Evolutionary conservation across 2,888 invertebrate genomes (phyloP), one percentile per base, ranked within the genome.

Genomic region (Ethmia dodecea): DNA sequence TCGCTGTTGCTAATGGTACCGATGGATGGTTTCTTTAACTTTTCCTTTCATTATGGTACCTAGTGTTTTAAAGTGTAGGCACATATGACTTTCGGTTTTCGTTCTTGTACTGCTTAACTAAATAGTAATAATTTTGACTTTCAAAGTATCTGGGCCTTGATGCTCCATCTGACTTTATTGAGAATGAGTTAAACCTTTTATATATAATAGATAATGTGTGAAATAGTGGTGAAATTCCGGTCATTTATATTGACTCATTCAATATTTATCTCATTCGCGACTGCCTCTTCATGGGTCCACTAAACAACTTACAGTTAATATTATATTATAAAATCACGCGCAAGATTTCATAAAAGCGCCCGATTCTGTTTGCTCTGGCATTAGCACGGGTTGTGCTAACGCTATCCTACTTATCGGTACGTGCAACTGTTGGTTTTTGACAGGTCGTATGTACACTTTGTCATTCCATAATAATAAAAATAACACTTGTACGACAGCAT

Each of bases 321-420:
- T 70, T 77, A 66, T 78, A 86, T 84, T 78, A 80, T 80, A 65
- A 79, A 73, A 83, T 83, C 83, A 86, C 84, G 83, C 55, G 69
- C 53, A 59, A 52, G 60, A 66, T 70, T 64, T 67, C 59, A 46
- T 61, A 61, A 57, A 53, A 57, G 52, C 49, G 42, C 54, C n/a
- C 40, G 58, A 80, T 76, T 73, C 43, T 78, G 63, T 83, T 83
- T 78, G 65, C 48, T 40, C 47, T 54, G 42, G 52, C 46, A 63
- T 83, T 83, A 81, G 73, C 77, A 53, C 53, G 45, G 29, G 43
- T 45, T 60, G 60, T 68, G 76, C 65, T 76, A 79, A 78, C 76
- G 57, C 45, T 78, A 78, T 79, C 66, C 77, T 73, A 80, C 77
- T 76, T 74, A 75, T 77, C 67, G 59, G 51, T 60, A 22, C n/a